A percentile compares a stretch with the other conserved stretches of the same genome.
Conservation (phyloP, 2,888 invertebrate genomes). For the Pelosia muscerda region DNA sequence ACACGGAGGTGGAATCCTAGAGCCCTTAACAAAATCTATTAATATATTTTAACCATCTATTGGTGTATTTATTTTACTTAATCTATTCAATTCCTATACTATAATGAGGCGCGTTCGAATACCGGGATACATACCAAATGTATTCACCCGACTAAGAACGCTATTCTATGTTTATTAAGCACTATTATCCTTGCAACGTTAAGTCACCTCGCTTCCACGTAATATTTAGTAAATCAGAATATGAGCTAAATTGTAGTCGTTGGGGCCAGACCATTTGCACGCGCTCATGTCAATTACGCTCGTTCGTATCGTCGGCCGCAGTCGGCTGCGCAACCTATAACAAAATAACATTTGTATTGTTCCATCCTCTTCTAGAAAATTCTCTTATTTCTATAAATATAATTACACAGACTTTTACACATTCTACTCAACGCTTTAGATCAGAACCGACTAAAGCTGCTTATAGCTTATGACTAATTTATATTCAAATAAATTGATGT, state of each 20-base stretch:
- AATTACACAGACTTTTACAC: background rate
- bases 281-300: slow-evolving; percentile 48
- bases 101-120: slow-evolving; percentile 66
- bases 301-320: slow-evolving; percentile 44
- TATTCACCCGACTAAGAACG: slow-evolving; percentile 44
- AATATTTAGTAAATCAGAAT: slow-evolving; percentile 49
- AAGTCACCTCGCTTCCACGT: slow-evolving; percentile 60
- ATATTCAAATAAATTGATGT: background rate
- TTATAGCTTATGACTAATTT: too few relatives aligned
- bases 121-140: slow-evolving; percentile 39
- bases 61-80: slow-evolving; percentile 82
- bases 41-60: slow-evolving; percentile 71
- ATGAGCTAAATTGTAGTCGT: slow-evolving; percentile 47
- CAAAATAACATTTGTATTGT: slow-evolving; percentile 30
- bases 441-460: background rate
- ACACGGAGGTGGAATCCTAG: slow-evolving; percentile 77
- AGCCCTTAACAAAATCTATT: slow-evolving; percentile 78
- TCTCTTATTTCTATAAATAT: background rate
- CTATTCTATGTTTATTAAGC: slow-evolving; percentile 58
- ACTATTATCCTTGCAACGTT: slow-evolving; percentile 60
- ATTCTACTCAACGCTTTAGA: too few relatives aligned
- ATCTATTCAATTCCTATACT: slow-evolving; percentile 85
- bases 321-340: slow-evolving; percentile 56
- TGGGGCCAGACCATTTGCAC: slow-evolving; percentile 24
- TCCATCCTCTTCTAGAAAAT: background rate